Percentiles rank a stretch among this genome's conserved stretches.
Conservation (phyloP, 1,140 invertebrate species). For the Plutomurus gul region DNA sequence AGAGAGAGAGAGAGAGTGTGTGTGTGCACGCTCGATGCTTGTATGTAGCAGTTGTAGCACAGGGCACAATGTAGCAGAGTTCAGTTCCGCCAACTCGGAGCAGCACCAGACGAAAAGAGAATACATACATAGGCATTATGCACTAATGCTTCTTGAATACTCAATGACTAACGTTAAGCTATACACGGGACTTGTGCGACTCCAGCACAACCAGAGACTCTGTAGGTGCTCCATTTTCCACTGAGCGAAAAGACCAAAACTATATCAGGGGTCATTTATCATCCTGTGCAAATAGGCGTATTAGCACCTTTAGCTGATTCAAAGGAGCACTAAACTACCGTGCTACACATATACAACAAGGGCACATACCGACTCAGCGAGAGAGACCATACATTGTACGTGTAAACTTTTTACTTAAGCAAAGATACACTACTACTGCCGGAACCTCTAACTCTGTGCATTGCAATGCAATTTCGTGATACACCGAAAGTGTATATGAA, state of each 20-base stretch:
- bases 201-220: not conserved
- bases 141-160: conserved; percentile 26
- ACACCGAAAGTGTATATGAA: not conserved
- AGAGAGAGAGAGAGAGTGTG: not conserved
- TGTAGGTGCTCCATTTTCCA: conserved; percentile 21
- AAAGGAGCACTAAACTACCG: too few species aligned
- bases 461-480: not conserved
- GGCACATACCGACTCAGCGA: too few species aligned
- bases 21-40: too few species aligned
- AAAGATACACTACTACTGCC: too few species aligned
- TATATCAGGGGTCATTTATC: conserved; percentile 24
- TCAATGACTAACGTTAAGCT: conserved; percentile 25
- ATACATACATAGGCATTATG: conserved; percentile 21
- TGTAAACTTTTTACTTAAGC: not conserved
- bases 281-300: conserved; percentile 22
- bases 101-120: not conserved
- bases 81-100: too few species aligned
- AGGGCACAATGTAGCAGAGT: too few species aligned
- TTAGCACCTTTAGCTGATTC: conserved; percentile 16
- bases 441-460: not conserved
- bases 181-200: not conserved
- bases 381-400: too few species aligned
- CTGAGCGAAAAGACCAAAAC: conserved; percentile 9
- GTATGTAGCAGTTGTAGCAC: too few species aligned
- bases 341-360: too few species aligned